These are phyloP conservation scores for Trachelus iudaicus DNA, from an alignment of 2,888 invertebrate species.

Conservation along the genomic window DNA sequence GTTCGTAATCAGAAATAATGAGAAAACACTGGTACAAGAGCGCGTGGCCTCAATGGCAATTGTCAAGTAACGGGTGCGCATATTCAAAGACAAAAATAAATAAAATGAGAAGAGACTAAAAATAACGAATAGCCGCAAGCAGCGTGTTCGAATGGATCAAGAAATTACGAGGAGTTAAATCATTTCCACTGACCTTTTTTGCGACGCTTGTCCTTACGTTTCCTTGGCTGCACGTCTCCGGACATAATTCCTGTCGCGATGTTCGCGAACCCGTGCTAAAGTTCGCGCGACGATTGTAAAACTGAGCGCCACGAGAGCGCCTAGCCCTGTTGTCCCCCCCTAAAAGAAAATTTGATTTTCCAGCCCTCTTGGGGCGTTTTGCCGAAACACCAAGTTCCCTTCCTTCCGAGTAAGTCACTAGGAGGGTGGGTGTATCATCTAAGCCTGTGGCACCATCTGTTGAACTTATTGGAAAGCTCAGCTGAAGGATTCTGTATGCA, in stretches of 20 bases:
- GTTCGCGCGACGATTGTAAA: neutral
- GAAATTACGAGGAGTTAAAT: neutral
- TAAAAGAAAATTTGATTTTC: constrained; percentile 34
- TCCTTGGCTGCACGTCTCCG: constrained; percentile 87
- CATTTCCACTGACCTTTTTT: constrained; percentile 76
- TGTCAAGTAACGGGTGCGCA: constrained; percentile 27
- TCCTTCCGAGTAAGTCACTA: neutral
- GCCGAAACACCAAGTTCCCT: constrained; percentile 27
- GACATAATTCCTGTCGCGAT: constrained; percentile 73
- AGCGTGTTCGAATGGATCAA: constrained; percentile 45
- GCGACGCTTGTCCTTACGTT: constrained; percentile 85
- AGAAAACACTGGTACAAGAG: neutral
- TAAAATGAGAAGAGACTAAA: constrained; percentile 44
- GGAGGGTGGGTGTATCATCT: too few relatives aligned
- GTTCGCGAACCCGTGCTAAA: neutral
- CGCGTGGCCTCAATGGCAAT: neutral
- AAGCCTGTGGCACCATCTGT: neutral
- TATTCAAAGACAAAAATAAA: constrained; percentile 36
- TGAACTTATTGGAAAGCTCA: neutral
- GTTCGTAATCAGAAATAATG: neutral
- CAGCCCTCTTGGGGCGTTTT: constrained; percentile 24
- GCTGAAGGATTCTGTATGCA: neutral
- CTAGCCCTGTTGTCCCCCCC: neutral
- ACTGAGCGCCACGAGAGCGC: neutral
- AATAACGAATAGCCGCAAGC: constrained; percentile 43